Conservation (phyloP, 30 jellyfish, hydroid and myxozoan genomes). For the Aurelia sp. region DNA sequence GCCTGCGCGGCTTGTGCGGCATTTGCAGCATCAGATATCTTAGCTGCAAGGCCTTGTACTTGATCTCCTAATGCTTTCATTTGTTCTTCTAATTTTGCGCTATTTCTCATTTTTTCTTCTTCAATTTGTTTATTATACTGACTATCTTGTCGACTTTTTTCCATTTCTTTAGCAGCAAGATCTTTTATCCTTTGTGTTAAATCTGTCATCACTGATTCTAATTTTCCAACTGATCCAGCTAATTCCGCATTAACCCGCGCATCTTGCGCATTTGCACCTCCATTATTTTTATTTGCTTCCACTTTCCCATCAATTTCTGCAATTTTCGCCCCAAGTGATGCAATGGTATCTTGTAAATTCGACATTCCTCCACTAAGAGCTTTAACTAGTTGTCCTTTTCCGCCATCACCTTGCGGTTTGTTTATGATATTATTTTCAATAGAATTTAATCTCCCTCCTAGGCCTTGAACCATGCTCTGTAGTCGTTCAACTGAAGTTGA, state of each 20-base stretch:
- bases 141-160: background rate
- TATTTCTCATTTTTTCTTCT: conserved; percentile 20
- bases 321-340: conserved; percentile 51
- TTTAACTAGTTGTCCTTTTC: conserved; percentile 40
- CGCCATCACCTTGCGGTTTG: conserved; percentile 47
- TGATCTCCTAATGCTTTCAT: conserved; percentile 16
- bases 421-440: conserved; percentile 44
- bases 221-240: conserved; percentile 66
- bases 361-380: conserved; percentile 57
- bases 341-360: conserved; percentile 52
- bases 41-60: conserved; percentile 19
- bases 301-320: conserved; percentile 55
- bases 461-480: conserved; percentile 70
- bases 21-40: conserved; percentile 22
- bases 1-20: conserved; percentile 32
- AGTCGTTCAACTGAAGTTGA: conserved; percentile 65
- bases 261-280: conserved; percentile 29
- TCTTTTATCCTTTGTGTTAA: conserved; percentile 65
- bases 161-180: conserved; percentile 50
- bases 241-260: conserved; percentile 45
- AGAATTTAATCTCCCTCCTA: conserved; percentile 54
- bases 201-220: conserved; percentile 66
- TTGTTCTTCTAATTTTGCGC: conserved; percentile 11
- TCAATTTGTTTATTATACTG: conserved; percentile 23
- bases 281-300: conserved; percentile 35